phyloP scores from a whole-genome alignment of 1,140 invertebrate genomes.

The Monomorium pharaonis region DNA sequence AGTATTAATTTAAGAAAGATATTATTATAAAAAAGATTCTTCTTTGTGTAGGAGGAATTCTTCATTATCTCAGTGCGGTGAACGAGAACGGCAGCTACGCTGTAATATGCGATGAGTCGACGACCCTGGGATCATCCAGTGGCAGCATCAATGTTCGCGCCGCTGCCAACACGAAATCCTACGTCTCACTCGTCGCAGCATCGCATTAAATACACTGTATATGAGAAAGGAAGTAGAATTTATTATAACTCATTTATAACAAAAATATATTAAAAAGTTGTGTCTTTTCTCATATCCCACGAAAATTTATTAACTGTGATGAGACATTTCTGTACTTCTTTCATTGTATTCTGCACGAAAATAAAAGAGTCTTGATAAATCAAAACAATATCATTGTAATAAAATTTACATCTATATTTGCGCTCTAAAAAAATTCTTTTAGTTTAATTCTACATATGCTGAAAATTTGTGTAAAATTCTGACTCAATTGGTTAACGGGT shows the following conservation, averaged over 20 bases:
- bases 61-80: constrained; percentile 77
- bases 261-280: not conserved
- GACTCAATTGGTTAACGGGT: too few relatives aligned
- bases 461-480: too few relatives aligned
- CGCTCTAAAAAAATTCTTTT: not conserved
- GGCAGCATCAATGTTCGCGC: constrained; percentile 77
- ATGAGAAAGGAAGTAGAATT: not conserved
- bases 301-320: not conserved
- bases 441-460: too few relatives aligned
- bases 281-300: not conserved
- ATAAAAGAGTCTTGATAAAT: constrained; percentile 4
- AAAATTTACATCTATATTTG: not conserved
- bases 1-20: not conserved
- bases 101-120: constrained; percentile 78
- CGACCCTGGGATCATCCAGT: constrained; percentile 74
- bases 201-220: constrained; percentile 71
- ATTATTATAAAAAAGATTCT: not conserved
- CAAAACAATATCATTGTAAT: not conserved
- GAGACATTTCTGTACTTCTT: not conserved
- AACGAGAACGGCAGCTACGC: constrained; percentile 79
- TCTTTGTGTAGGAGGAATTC: constrained; percentile 76
- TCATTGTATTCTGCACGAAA: constrained; percentile 8
- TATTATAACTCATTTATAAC: not conserved
- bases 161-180: constrained; percentile 74
- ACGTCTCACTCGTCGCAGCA: constrained; percentile 75